A percentile compares a stretch with the other conserved stretches of the same genome.
phyloP scores from a whole-genome alignment of 1,140 invertebrate species.

The Ganaspis sp. region DNA sequence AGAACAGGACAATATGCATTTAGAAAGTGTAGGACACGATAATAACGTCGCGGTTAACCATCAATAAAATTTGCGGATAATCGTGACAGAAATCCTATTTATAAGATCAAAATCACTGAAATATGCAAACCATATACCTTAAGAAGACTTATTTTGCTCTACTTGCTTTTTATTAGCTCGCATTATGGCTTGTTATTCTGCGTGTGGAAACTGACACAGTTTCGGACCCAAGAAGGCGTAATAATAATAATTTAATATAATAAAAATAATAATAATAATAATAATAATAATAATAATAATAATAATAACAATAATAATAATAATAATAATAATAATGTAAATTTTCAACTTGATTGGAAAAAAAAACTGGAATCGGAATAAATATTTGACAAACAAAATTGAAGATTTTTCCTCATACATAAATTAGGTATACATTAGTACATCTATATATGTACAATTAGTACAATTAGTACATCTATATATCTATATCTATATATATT shows the following conservation, averaged over 20 bases:
- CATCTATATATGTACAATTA: too few species aligned
- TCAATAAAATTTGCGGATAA: background rate
- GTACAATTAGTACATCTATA: too few species aligned
- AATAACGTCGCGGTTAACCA: constrained; percentile 12
- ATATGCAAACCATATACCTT: background rate
- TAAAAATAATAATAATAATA: background rate
- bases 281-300: background rate
- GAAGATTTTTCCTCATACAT: too few species aligned
- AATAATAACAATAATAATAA: background rate
- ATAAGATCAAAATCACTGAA: background rate
- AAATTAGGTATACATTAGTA: too few species aligned
- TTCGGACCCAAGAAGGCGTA: background rate
- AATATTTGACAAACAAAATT: too few species aligned
- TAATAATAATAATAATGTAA: too few species aligned
- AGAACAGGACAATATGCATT: background rate
- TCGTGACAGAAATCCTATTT: background rate
- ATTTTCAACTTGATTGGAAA: too few species aligned
- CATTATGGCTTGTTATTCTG: background rate
- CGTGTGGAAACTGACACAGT: background rate
- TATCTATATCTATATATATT: too few species aligned
- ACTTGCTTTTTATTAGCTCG: background rate
- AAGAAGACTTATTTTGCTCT: constrained; percentile 15
- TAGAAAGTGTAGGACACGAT: background rate
- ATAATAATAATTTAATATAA: background rate
- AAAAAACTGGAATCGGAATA: too few species aligned